Evolutionary conservation across 2,888 invertebrate genomes (phyloP), one percentile per base, ranked within the genome.

Genomic region (Tyria jacobaeae): DNA sequence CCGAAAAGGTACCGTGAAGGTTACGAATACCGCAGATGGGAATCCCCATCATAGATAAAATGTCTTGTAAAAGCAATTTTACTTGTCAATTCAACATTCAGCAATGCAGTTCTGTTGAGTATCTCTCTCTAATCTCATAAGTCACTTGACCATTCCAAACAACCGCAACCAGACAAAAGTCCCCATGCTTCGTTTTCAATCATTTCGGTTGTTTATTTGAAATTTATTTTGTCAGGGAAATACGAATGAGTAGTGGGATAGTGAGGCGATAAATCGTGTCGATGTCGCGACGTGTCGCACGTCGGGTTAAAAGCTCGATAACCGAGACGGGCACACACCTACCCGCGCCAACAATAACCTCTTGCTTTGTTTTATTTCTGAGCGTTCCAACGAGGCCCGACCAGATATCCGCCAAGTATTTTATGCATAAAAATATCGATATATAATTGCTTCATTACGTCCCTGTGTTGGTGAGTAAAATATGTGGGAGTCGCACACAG

Each of bases 361-460:
- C 82, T 78, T 70, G 85, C 88, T 90, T 92, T 92, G 91, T 91
- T 92, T 94, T 93, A 91, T 92, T 94, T 93, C 83, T 84, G 82
- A 84, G 77, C 85, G 86, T 82, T 84, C 85, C 83, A 73, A 80
- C 82, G 83, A 84, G 81, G 84, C 78, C 85, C 85, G 87, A 83
- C 89, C 88, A 89, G 91, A 91, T 91, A 91, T 89, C 90, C 90
- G 86, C 91, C 88, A 89, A 91, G 91, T 89, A 91, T 94, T 92
- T 93, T 93, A 93, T 93, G 94, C 93, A 93, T 91, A 93, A 93
- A 94, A 93, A 93, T 94, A 94, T 93, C 93, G 94, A 93, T 94
- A 92, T 94, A 94, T 94, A 94, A 94, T 94, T 94, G 94, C 94
- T 94, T 94, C 94, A 94, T 94, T 94, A 94, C 94, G 92, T 92